Conservation (phyloP, 1,140 invertebrate genomes). For the Tetramorium alpestre region DNA sequence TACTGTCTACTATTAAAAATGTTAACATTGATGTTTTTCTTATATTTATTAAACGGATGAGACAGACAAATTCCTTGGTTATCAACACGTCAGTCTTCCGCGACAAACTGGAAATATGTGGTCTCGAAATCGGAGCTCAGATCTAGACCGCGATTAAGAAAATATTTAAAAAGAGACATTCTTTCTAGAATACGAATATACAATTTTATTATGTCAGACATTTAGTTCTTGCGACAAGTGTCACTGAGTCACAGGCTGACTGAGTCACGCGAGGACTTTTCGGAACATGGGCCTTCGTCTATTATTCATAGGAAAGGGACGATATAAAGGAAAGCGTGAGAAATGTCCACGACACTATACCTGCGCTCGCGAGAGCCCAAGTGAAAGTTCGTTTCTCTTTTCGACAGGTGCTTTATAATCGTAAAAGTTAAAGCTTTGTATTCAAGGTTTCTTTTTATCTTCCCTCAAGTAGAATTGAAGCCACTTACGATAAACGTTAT, state of each 20-base stretch:
- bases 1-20: background rate
- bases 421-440: background rate
- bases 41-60: background rate
- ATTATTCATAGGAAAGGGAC: constrained; percentile 27
- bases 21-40: background rate
- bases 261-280: background rate
- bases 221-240: background rate
- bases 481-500: background rate
- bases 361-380: constrained; percentile 29
- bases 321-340: constrained; percentile 65
- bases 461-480: background rate
- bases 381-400: constrained; percentile 62
- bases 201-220: background rate
- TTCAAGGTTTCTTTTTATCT: background rate
- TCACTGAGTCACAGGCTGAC: background rate
- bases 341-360: constrained; percentile 43
- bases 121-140: background rate
- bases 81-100: background rate
- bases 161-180: background rate
- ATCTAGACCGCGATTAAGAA: background rate
- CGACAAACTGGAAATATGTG: background rate
- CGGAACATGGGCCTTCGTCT: background rate
- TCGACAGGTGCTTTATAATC: constrained; percentile 8
- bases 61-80: background rate
- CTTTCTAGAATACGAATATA: background rate